Evolutionary conservation across 2,113 vertebrate species (phyloP).

Genomic region (Peromyscus californicus): DNA sequence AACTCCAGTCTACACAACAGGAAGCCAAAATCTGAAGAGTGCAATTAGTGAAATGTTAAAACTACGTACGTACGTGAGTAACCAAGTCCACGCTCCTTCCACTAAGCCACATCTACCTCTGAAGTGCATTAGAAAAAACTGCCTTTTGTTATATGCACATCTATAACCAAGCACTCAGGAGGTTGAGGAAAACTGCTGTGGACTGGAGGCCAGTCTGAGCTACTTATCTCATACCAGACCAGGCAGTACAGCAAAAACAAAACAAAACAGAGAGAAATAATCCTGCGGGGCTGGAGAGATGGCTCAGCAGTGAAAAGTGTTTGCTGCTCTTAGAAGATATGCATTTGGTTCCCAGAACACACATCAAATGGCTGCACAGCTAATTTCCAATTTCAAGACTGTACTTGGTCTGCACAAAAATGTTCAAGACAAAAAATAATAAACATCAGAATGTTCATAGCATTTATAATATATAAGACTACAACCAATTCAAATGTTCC

Average conservation of each 20-base stretch:
- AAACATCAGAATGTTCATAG: not conserved
- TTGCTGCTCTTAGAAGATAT: not conserved
- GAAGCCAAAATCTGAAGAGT: not conserved
- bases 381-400: not conserved
- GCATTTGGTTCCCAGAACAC: not conserved
- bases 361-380: not conserved
- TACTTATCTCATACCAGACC: not conserved
- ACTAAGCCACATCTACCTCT: not conserved
- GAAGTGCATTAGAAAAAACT: not conserved
- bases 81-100: not conserved
- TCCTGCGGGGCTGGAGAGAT: not conserved
- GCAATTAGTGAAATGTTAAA: not conserved
- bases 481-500: not conserved
- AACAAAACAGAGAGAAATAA: not conserved
- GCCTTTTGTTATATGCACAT: not conserved
- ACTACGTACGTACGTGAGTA: not conserved
- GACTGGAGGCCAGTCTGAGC: not conserved
- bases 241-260: not conserved
- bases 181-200: not conserved
- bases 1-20: not conserved
- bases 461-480: not conserved
- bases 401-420: not conserved
- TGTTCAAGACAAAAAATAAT: not conserved
- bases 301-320: not conserved
- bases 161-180: not conserved